Evolutionary conservation across 1,140 invertebrate species (phyloP).

Genomic region (Lethrus apterus): DNA sequence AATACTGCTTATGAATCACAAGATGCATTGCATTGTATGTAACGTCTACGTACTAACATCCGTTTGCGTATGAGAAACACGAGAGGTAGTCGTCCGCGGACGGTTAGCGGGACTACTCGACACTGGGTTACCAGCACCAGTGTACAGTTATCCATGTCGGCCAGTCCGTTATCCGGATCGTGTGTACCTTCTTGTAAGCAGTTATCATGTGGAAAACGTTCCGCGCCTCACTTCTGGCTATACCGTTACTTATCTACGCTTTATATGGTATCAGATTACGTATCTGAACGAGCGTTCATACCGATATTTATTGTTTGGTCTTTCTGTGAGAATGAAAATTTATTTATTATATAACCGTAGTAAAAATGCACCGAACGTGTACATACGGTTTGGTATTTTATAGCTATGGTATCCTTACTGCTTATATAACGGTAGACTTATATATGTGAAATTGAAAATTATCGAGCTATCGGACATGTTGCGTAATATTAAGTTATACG

Average conservation of each 20-base stretch:
- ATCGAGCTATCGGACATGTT: too few species aligned
- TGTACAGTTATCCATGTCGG: conserved; percentile 28
- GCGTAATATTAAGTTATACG: too few species aligned
- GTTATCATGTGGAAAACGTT: conserved; percentile 14
- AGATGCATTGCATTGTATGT: neutral
- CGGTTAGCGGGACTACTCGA: conserved; percentile 28
- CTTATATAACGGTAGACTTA: too few species aligned
- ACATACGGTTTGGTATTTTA: too few species aligned
- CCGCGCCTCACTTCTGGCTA: conserved; percentile 20
- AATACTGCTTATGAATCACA: neutral
- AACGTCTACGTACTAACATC: conserved; percentile 3
- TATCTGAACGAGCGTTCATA: too few species aligned
- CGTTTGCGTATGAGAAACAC: conserved; percentile 19
- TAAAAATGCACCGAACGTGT: too few species aligned
- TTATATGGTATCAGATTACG: too few species aligned
- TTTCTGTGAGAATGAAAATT: too few species aligned
- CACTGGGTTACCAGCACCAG: conserved; percentile 32
- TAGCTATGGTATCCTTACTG: too few species aligned
- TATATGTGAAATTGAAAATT: too few species aligned
- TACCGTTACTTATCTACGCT: conserved; percentile 16
- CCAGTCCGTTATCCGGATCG: conserved; percentile 26
- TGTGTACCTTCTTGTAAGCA: conserved; percentile 9
- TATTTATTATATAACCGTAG: too few species aligned
- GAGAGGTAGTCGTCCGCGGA: conserved; percentile 15
- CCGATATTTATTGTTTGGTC: too few species aligned